Percentiles rank a stretch among this genome's conserved stretches.
phyloP scores from a whole-genome alignment of 2,888 invertebrate genomes.

The Sarcophaga variegata region DNA sequence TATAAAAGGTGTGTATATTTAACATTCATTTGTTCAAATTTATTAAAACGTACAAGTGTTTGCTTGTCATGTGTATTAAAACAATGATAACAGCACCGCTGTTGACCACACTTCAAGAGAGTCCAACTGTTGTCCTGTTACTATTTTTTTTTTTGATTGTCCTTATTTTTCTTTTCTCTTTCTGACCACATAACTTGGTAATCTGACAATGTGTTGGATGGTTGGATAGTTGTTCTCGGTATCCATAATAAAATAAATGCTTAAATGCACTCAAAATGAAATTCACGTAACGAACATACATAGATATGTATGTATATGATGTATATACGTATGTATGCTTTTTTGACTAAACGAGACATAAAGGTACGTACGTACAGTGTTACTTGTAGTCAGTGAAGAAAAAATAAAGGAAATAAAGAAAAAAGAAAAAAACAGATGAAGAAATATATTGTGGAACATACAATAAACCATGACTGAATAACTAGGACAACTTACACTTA shows the following conservation, averaged over 20 bases:
- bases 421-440: neutral
- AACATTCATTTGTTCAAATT: neutral
- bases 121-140: constrained; percentile 3
- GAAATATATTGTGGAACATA: constrained; percentile 25
- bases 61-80: neutral
- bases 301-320: neutral
- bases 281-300: neutral
- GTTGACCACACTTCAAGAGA: constrained; percentile 2
- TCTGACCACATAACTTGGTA: neutral
- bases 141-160: neutral
- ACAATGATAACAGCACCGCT: constrained; percentile 4
- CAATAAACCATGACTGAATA: constrained; percentile 57
- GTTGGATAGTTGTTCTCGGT: neutral
- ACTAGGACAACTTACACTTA: constrained; percentile 70
- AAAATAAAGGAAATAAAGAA: neutral
- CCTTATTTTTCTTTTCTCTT: no score
- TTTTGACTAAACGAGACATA: no score
- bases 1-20: neutral
- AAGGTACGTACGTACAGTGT: constrained; percentile 9
- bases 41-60: neutral
- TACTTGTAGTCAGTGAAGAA: constrained; percentile 28
- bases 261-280: constrained; percentile 3
- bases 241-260: neutral
- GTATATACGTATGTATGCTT: neutral
- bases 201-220: constrained; percentile 41